A percentile compares a stretch with the other conserved stretches of the same genome.
phyloP scores from a whole-genome alignment of 2,113 vertebrate species.

The Cynoglossus semilaevis region DNA sequence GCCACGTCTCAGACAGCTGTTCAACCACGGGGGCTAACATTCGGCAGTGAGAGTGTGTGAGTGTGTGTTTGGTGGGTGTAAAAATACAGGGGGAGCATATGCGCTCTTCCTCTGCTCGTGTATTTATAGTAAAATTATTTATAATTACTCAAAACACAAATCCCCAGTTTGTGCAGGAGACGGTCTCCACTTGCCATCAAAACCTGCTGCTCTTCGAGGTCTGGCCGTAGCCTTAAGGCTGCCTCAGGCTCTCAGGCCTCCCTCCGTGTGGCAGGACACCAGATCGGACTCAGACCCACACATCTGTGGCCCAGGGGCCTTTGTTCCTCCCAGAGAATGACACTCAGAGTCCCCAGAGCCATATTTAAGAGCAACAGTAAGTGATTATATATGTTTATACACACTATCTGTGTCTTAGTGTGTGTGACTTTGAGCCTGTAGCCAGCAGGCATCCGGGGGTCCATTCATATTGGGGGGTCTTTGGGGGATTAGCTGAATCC shows the following conservation, averaged over 20 bases:
- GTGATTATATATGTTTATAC: slow-evolving; percentile 53
- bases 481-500: slow-evolving; percentile 31
- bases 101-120: not conserved
- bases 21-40: slow-evolving; percentile 51
- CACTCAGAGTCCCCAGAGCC: slow-evolving; percentile 58
- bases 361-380: slow-evolving; percentile 58
- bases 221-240: slow-evolving; percentile 57
- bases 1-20: slow-evolving; percentile 68
- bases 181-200: slow-evolving; percentile 28
- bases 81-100: slow-evolving; percentile 20
- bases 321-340: slow-evolving; percentile 47
- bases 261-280: slow-evolving; percentile 59
- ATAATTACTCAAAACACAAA: not conserved
- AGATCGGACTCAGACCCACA: slow-evolving; percentile 66
- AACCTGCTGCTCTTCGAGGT: slow-evolving; percentile 61
- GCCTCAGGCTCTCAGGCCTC: slow-evolving; percentile 60
- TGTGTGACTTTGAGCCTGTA: slow-evolving; percentile 51
- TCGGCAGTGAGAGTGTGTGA: slow-evolving; percentile 20
- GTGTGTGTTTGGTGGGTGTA: slow-evolving; percentile 13
- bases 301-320: slow-evolving; percentile 64
- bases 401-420: slow-evolving; percentile 44
- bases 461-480: slow-evolving; percentile 53
- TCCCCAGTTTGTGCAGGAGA: not conserved
- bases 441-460: slow-evolving; percentile 57
- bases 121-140: slow-evolving; percentile 19